These are phyloP conservation scores for Aphelenchoides bicaudatus DNA, from an alignment of 2,888 invertebrate genomes.

Conservation along the genomic window DNA sequence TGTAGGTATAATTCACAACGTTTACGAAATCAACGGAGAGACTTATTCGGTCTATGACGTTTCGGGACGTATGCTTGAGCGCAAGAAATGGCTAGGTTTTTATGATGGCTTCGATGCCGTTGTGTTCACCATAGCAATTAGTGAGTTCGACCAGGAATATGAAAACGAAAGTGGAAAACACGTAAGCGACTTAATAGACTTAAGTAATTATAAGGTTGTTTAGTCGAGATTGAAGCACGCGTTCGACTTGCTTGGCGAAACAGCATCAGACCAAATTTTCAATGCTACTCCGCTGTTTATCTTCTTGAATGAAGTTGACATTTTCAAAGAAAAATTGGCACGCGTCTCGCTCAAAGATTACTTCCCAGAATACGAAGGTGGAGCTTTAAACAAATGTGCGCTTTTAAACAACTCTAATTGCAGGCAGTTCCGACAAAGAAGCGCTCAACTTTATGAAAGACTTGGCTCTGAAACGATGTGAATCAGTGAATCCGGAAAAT, in stretches of 20 bases:
- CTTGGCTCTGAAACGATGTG: conserved; percentile 25
- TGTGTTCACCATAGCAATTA: conserved; percentile 51
- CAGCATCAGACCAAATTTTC: conserved; percentile 41
- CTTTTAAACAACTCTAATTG: conserved; percentile 2
- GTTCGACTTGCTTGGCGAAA: conserved; percentile 35
- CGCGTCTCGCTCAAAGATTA: conserved; percentile 38
- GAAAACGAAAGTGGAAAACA: conserved; percentile 24
- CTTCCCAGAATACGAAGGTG: conserved; percentile 37
- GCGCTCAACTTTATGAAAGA: conserved; percentile 42
- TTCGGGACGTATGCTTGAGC: conserved; percentile 42
- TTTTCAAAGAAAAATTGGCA: conserved; percentile 45
- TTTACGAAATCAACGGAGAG: conserved; percentile 41
- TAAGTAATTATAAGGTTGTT: background rate
- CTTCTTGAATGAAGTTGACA: conserved; percentile 50
- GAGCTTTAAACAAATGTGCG: background rate
- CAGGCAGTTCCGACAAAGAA: conserved; percentile 42
- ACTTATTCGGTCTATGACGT: conserved; percentile 47
- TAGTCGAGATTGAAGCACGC: conserved; percentile 46
- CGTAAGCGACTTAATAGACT: background rate
- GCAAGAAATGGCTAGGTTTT: conserved; percentile 45
- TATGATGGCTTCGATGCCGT: conserved; percentile 54
- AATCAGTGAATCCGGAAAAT: conserved; percentile 8
- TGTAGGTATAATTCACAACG: conserved; percentile 48
- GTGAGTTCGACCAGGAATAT: conserved; percentile 47
- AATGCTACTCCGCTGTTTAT: conserved; percentile 41